Evolutionary conservation across 2,888 invertebrate genomes (phyloP), one percentile per base, ranked within the genome.

Genomic region (Chloroclystis v-ata): DNA sequence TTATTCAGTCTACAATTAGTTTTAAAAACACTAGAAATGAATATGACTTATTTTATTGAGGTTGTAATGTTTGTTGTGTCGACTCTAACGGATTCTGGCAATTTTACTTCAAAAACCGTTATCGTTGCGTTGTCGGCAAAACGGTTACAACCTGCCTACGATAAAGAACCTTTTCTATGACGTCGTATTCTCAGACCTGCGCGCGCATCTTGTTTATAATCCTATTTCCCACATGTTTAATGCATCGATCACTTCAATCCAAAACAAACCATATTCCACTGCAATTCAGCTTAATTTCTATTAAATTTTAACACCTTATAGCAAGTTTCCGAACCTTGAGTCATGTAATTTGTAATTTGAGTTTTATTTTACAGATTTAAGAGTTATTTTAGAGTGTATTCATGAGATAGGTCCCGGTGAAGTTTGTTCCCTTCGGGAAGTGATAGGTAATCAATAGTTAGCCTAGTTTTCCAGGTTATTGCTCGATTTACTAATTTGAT

Each of bases 181-280:
- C 69, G 61, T 70, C 69, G 67, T 47, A 72, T 58, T 46, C 82
- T 30, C 13, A 32, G 42, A 72, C 61, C 42, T 85, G 85, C 85
- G 85, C 85, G 84, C 85, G 85, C 85, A 85, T 1, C 56, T 35
- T 82, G 78, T 83, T 79, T 82, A 67, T 78, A 75, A 82, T 79
- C 75, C 69, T 68, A 63, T 81, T 77, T 72, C 54, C 50, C 75
- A 75, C 80, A 75, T 78, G 76, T 67, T 50, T 57, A 56, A 37
- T 56, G 52, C 45, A 37, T 8, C n/a, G 10, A 20, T 29, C n/a
- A 8, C 43, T 13, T 35, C 2, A 20, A 30, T 39, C 29, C 7
- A 55, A 46, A 48, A 33, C 37, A 1, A 24, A 48, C 55, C 35
- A 40, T 63, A 58, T 6, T 0, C 0, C 1, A 7, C 4, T 0